phyloP scores from a whole-genome alignment of 2,888 invertebrate genomes.

The Branchipolynoe longqiensis region DNA sequence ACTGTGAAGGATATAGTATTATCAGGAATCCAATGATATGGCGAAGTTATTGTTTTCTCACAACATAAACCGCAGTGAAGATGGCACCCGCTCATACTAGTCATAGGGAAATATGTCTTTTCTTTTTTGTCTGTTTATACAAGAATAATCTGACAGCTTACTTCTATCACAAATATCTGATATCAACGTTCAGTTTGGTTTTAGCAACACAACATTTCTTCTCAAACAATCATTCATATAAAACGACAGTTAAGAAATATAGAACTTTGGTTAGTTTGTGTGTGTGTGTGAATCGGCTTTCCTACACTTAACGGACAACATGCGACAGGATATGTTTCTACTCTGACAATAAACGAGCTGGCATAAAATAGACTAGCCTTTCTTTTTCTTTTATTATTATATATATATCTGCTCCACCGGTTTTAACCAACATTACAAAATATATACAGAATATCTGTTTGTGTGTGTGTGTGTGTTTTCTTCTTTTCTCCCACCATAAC shows the following conservation, averaged over 20 bases:
- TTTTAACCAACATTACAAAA: conserved; percentile 24
- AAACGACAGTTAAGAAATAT: conserved; percentile 49
- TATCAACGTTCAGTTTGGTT: background rate
- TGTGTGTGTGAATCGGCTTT: background rate
- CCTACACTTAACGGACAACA: conserved; percentile 28
- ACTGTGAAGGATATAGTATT: conserved; percentile 26
- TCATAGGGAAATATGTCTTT: background rate
- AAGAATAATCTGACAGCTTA: conserved; percentile 54
- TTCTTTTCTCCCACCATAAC: background rate
- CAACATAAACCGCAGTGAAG: conserved; percentile 34
- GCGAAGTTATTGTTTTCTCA: background rate
- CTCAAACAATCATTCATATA: conserved; percentile 21
- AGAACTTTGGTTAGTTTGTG: conserved; percentile 18
- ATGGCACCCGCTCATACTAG: conserved; percentile 27
- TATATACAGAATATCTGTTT: conserved; percentile 15
- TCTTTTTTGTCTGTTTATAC: background rate
- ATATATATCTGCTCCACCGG: background rate
- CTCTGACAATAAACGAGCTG: background rate
- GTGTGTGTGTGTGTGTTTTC: background rate
- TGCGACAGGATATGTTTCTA: conserved; percentile 47
- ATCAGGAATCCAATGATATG: conserved; percentile 9
- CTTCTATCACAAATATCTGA: conserved; percentile 47
- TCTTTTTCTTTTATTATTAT: background rate
- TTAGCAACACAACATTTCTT: conserved; percentile 29
- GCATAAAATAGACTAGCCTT: conserved; percentile 28